phyloP scores from a whole-genome alignment of 1,140 invertebrate species.

The Calliopsis andreniformis region DNA sequence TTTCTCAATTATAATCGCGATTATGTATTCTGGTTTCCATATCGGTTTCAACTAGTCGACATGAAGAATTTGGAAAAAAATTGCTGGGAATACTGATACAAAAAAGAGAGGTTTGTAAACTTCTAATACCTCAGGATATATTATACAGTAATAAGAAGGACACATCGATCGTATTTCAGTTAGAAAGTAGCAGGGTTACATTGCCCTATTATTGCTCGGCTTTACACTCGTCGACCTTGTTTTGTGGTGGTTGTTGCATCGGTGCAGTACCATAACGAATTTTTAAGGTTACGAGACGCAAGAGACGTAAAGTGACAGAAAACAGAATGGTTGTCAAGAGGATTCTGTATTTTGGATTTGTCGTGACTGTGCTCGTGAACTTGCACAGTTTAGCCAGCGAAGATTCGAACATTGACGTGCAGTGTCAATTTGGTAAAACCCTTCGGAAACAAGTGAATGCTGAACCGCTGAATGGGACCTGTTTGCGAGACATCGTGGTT shows the following conservation, averaged over 20 bases:
- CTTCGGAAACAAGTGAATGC: constrained; percentile 76
- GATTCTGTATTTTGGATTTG: constrained; percentile 14
- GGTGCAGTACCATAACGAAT: constrained; percentile 27
- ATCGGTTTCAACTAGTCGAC: too few species aligned
- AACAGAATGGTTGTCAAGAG: constrained; percentile 28
- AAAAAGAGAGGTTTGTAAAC: background rate
- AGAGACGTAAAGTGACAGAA: constrained; percentile 2
- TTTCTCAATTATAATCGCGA: too few species aligned
- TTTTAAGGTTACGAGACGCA: constrained; percentile 45
- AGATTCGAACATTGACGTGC: constrained; percentile 5
- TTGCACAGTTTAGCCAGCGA: constrained; percentile 7
- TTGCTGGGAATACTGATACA: too few species aligned
- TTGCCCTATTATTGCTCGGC: constrained; percentile 31
- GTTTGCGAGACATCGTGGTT: constrained; percentile 74
- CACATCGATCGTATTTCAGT: constrained; percentile 35
- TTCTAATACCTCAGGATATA: constrained; percentile 14
- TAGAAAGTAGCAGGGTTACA: constrained; percentile 38
- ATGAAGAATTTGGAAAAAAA: too few species aligned
- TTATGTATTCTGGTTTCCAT: too few species aligned
- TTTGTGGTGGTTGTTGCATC: constrained; percentile 25
- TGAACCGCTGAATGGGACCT: constrained; percentile 74
- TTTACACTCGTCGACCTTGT: constrained; percentile 41
- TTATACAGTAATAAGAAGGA: constrained; percentile 10
- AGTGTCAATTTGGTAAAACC: constrained; percentile 73
- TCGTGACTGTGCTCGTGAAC: constrained; percentile 10